A percentile compares a stretch with the other conserved stretches of the same genome.
phyloP scores from a whole-genome alignment of 1,140 invertebrate species.

The Leptestheria dahalacensis region DNA sequence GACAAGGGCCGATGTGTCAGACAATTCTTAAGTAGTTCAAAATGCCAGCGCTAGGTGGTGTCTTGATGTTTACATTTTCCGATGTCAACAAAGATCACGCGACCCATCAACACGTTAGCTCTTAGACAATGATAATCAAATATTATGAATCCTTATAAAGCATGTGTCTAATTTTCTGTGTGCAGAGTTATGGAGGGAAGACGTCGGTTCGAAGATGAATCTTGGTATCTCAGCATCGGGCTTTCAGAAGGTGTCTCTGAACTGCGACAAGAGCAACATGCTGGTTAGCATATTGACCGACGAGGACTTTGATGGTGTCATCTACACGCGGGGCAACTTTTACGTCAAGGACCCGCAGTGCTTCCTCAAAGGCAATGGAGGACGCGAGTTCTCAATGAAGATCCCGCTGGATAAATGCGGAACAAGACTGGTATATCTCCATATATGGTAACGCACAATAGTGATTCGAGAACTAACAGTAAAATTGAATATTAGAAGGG shows the following conservation, averaged over 20 bases:
- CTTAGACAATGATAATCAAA: too few species aligned
- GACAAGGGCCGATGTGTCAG: too few species aligned
- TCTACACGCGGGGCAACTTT: conserved; percentile 42
- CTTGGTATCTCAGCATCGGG: conserved; percentile 19
- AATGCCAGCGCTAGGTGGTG: too few species aligned
- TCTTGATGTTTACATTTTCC: too few species aligned
- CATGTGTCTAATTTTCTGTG: neutral
- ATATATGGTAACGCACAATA: neutral
- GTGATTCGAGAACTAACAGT: too few species aligned
- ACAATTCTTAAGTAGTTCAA: too few species aligned
- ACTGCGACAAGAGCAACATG: conserved; percentile 20
- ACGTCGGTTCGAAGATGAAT: conserved; percentile 18
- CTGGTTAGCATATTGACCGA: conserved; percentile 32
- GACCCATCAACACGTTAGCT: too few species aligned
- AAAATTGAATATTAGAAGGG: conserved; percentile 27
- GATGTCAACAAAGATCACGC: too few species aligned
- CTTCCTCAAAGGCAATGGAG: conserved; percentile 34
- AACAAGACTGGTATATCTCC: conserved; percentile 30
- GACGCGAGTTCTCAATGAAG: conserved; percentile 34
- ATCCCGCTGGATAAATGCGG: conserved; percentile 39
- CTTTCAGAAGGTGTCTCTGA: conserved; percentile 17
- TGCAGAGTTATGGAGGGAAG: conserved; percentile 19
- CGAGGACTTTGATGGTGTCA: conserved; percentile 40
- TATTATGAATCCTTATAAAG: too few species aligned
- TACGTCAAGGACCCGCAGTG: conserved; percentile 35